Base-by-base conservation (phyloP, 1,140 invertebrate species). In the Lordiphosa collinella region DNA sequence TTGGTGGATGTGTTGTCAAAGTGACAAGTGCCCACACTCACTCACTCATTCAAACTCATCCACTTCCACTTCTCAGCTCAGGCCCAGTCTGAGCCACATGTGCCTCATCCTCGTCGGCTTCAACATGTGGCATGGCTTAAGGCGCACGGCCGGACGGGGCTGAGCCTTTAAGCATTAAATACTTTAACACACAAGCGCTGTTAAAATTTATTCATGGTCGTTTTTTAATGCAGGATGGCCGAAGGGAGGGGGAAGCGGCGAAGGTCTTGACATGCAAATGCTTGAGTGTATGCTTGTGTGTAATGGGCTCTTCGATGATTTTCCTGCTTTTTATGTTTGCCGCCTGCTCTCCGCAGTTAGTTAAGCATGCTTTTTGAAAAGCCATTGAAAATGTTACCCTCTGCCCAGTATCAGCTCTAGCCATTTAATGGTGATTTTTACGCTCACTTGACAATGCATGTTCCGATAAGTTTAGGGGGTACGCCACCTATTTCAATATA, bases 91-190 rank as follows among this genome's bases (percentile, higher is more conserved):
- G 57, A 61, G 57, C 41, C 64, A 64, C 64, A 73, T 73, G 52
- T 60, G 69, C 68, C 41, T 43, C 48, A 36, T 60, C 60, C 52
- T 67, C 5, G 25, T 29, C 25, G 25, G 57, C 38, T 46, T 66
- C 66, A 62, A 67, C 75, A 79, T 79, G 76, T 79, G 76, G 75
- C 76, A 70, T 68, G 65, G 76, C 76, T 80, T 82, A 82, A 80
- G 71, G 56, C 76, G 68, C 52, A 70, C 76, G 76, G 70, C 76
- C 72, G 75, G 70, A 75, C 65, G 44, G 57, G 43, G 60, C 71
- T 80, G 75, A 80, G 76, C 71, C 76, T 72, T 84, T 76, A 84
- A 82, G 76, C 72, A 82, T 82, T 82, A 82, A 82, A 82, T 82
- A 84, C 76, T 82, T 82, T 82, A 82, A 80, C 76, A 80, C 76